Base-by-base conservation (phyloP, 2,888 invertebrate genomes). In the Tridacna crocea region DNA sequence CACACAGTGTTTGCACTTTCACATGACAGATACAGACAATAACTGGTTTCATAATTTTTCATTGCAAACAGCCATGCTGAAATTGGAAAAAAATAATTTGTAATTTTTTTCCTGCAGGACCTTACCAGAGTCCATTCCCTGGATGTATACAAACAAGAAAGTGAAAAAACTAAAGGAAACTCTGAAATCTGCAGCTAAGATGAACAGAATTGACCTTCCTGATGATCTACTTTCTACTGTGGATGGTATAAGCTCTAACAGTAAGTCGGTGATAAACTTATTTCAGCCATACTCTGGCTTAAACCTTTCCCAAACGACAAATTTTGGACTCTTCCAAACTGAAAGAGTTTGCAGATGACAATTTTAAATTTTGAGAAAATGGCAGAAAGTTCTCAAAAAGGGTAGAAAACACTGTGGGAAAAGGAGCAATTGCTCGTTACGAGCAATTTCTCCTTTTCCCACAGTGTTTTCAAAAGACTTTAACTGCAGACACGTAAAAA, bases 41-140 rank as follows among this genome's bases (percentile, higher is more conserved):
- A 10, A 55, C 17, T n/a, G 17, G 55, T 55, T 19, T 55, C 2
- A 6, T 55, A 10, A 19, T n/a, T 55, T 10, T 1, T n/a, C 55
- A 55, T 19, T n/a, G n/a, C n/a, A n/a, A n/a, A n/a, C n/a, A n/a
- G n/a, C n/a, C n/a, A n/a, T n/a, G 51, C 51, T 12, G 12, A n/a
- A 51, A 13, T 12, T 13, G 51, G 17, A 51, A 51, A 17, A 15
- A 55, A 55, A 55, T 55, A 15, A 55, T 19, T 55, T 19, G 17
- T 10, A 55, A 6, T n/a, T 61, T 61, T 22, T 61, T 61, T n/a
- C 27, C 78, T 84, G 36, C 83, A 92, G 92, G 89, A 84, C 89
- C 75, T 78, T 92, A 15, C 91, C 91, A 63, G 92, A 92, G 73
- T 92, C 92, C 13, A 82, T 92, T 24, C 89, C 90, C 13, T 92